Conservation (phyloP, 1,140 invertebrate species). For the Drosophila nebulosa region DNA sequence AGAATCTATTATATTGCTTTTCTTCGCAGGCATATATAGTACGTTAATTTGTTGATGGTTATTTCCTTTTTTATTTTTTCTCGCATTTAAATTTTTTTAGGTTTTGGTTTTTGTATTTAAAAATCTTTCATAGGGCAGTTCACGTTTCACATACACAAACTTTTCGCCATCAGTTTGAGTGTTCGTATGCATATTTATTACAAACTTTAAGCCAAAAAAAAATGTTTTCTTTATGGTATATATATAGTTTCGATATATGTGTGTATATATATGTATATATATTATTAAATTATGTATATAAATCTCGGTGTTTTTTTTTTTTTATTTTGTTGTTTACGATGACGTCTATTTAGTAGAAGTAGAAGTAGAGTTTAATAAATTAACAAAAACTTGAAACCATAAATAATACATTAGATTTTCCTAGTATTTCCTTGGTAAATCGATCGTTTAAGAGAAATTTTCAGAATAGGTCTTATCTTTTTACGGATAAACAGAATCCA, state of each 20-base stretch:
- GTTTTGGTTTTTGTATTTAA: conserved; percentile 14
- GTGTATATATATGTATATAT: neutral
- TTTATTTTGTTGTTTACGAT: neutral
- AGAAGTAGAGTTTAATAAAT: neutral
- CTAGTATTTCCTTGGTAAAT: neutral
- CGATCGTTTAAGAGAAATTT: neutral
- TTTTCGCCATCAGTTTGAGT: conserved; percentile 34
- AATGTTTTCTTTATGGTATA: neutral
- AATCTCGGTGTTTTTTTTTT: neutral
- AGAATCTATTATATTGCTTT: conserved; percentile 61
- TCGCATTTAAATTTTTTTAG: conserved; percentile 8
- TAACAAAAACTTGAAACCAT: neutral
- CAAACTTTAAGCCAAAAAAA: conserved; percentile 28
- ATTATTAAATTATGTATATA: neutral
- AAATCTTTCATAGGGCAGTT: conserved; percentile 75
- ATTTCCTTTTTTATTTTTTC: conserved; percentile 16
- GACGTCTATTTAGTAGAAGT: neutral
- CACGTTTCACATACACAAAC: conserved; percentile 59
- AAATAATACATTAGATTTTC: neutral
- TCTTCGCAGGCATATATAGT: conserved; percentile 35
- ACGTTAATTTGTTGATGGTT: conserved; percentile 21
- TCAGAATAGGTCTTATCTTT: neutral
- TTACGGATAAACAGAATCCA: neutral
- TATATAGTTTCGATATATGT: neutral
- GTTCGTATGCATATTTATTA: conserved; percentile 12